Base-by-base conservation (phyloP, 2,113 vertebrate species). In the Aleadryas rufinucha region DNA sequence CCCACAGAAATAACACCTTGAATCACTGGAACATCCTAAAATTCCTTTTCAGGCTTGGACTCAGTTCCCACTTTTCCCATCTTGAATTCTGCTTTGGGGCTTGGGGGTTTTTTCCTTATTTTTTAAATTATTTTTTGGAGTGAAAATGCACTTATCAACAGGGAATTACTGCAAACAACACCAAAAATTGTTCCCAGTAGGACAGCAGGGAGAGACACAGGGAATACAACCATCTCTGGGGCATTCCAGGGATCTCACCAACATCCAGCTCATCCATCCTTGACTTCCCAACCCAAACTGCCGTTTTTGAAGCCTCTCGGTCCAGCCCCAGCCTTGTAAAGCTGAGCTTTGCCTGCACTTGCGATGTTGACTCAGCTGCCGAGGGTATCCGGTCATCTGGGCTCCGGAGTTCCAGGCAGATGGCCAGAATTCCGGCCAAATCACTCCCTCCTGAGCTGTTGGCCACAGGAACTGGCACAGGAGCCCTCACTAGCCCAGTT, bases 281-380 rank as follows among this genome's bases (percentile, higher is more conserved):
- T 13, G 49, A 60, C 30, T 60, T 75, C 77, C 56, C 31, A 56
- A 24, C 41, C 56, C 84, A 60, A 37, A 68, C 44, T 44, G 4
- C 16, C 30, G 2, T 65, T 82, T 37, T 4, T 11, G 93, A 47
- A 84, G 19, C 52, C 16, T 56, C 84, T 18, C 11, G 74, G 28
- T 37, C 8, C 30, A n/a, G 39, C 5, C 68, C 81, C 84, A 82
- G 84, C 52, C 4, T 45, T 56, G 74, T 23, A 52, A 91, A 76
- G 35, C 26, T 2, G 35, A 89, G 69, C 60, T 78, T 68, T 78
- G 56, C 84, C n/a, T 18, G 74, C 61, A 2, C 84, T 68, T 44
- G 81, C 30, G 2, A 39, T 89, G 90, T 84, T 93, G 95, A n/a
- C 82, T 93, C 95, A 96, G 96, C 93, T 96, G 93, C 84, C 2